A percentile compares a stretch with the other conserved stretches of the same genome.
phyloP scores from a whole-genome alignment of 2,888 invertebrate genomes.

The Andrena dorsata region DNA sequence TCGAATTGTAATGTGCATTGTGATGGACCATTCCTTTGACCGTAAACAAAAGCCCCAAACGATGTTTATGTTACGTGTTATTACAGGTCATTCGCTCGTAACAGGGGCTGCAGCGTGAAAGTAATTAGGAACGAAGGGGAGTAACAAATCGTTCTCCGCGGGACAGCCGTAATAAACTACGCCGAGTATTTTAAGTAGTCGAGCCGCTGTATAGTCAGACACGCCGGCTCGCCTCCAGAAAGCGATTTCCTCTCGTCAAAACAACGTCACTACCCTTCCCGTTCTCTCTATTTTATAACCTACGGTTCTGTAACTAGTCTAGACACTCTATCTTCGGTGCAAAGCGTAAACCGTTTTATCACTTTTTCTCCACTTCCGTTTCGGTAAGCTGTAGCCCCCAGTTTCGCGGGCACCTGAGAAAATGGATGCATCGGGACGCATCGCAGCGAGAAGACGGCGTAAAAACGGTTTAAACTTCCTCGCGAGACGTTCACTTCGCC shows the following conservation, averaged over 20 bases:
- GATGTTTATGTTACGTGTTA: constrained; percentile 38
- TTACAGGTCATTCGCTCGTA: constrained; percentile 66
- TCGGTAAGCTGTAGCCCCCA: neutral
- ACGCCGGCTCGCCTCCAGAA: constrained; percentile 53
- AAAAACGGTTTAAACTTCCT: constrained; percentile 23
- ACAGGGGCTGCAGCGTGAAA: constrained; percentile 68
- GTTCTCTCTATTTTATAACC: constrained; percentile 48
- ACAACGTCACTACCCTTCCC: constrained; percentile 30
- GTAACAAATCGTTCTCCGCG: constrained; percentile 77
- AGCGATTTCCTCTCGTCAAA: constrained; percentile 62
- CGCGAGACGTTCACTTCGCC: neutral
- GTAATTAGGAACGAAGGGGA: constrained; percentile 75
- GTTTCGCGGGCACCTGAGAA: neutral
- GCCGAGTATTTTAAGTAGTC: constrained; percentile 78
- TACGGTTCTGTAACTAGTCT: constrained; percentile 39
- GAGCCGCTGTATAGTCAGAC: constrained; percentile 79
- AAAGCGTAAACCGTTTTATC: constrained; percentile 30
- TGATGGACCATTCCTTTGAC: neutral
- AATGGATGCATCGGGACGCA: constrained; percentile 23
- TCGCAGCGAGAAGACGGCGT: neutral
- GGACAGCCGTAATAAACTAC: constrained; percentile 79
- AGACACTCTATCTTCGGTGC: constrained; percentile 21
- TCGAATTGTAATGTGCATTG: neutral
- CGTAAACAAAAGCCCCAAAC: constrained; percentile 3
- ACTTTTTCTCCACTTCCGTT: neutral